Evolutionary conservation across 2,888 invertebrate genomes (phyloP), one percentile per base, ranked within the genome.

Genomic region (Apamea epomidion): DNA sequence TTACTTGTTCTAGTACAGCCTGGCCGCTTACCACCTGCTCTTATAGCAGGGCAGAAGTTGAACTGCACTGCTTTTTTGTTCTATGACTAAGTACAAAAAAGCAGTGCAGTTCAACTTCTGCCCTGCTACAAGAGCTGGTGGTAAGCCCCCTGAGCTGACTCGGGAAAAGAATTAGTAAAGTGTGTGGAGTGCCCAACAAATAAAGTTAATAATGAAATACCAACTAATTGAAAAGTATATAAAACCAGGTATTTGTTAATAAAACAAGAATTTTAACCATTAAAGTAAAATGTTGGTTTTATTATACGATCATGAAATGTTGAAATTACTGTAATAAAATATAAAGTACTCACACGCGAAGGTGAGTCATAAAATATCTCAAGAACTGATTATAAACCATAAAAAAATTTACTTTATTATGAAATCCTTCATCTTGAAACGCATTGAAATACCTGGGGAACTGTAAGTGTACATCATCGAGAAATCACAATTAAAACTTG

Each of bases 261-360:
- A 70, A 76, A 82, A 82, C 65, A 82, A 60, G 70, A 83, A 72
- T 69, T 78, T 72, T 69, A 90, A 73, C 54, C 37, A 68, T 58
- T 42, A 64, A 82, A 78, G 71, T 62, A 54, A 83, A 48, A 78
- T 29, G 37, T 69, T 73, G 68, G 58, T 83, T 83, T 82, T 68
- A 83, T 83, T 83, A 73, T 64, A 83, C 80, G 83, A 60, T 64
- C 84, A 74, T 83, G 48, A 83, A 83, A 73, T 25, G 68, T 71
- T 76, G 58, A 70, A 82, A 82, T 83, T 60, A 82, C 69, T 25
- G 45, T 72, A 84, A 80, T 74, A 84, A 84, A 72, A 73, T 80
- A 72, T 71, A 72, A 64, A 84, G 81, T 76, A 48, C 58, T 75
- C 71, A 84, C 60, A 75, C n/a, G 75, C 67, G 2, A 68, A 84